A percentile compares a stretch with the other conserved stretches of the same genome.
These are phyloP conservation scores for Dinoponera quadriceps DNA, from an alignment of 1,140 invertebrate species.

Conservation along the genomic window DNA sequence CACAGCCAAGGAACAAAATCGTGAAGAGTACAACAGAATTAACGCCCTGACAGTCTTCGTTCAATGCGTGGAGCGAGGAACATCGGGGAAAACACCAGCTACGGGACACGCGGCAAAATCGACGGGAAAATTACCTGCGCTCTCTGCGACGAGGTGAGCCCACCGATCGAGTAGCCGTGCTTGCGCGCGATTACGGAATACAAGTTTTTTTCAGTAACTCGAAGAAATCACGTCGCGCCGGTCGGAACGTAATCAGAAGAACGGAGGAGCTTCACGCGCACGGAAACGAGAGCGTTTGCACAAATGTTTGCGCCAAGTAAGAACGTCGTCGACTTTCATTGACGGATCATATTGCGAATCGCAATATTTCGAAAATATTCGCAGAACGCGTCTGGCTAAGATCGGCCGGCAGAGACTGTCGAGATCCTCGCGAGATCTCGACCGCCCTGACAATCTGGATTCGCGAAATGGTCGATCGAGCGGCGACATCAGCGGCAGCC, in stretches of 20 bases:
- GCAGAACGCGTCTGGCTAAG: constrained; percentile 38
- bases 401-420: constrained; percentile 47
- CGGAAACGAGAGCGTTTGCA: not conserved
- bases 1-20: constrained; percentile 28
- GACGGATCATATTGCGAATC: too few relatives aligned
- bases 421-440: not conserved
- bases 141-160: not conserved
- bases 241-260: not conserved
- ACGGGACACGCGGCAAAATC: not conserved
- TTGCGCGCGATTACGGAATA: not conserved
- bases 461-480: not conserved
- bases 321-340: not conserved
- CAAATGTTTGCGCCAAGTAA: constrained; percentile 25
- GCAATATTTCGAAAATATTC: not conserved
- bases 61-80: not conserved
- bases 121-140: not conserved
- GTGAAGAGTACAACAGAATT: constrained; percentile 48
- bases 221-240: not conserved
- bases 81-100: not conserved
- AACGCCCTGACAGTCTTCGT: constrained; percentile 32
- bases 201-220: constrained; percentile 10
- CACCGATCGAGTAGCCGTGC: not conserved
- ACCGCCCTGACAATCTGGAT: constrained; percentile 13
- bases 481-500: not conserved
- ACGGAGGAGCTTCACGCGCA: not conserved